phyloP scores from a whole-genome alignment of 2,888 invertebrate genomes.

The Crossocerus cetratus region DNA sequence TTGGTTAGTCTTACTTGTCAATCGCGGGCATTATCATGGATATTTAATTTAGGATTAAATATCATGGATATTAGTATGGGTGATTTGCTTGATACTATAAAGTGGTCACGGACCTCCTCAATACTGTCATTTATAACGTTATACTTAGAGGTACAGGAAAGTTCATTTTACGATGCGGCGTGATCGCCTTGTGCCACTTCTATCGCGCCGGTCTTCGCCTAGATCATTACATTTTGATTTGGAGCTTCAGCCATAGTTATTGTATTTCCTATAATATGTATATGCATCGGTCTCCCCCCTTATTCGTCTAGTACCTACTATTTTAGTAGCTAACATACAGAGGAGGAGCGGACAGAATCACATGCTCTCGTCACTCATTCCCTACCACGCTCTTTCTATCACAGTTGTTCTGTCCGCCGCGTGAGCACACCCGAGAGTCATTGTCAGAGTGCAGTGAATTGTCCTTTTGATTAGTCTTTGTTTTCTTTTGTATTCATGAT shows the following conservation, averaged over 20 bases:
- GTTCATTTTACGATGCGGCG: conserved; percentile 13
- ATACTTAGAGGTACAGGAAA: conserved; percentile 38
- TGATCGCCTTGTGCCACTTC: conserved; percentile 15
- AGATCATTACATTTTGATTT: conserved; percentile 63
- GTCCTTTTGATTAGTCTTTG: neutral
- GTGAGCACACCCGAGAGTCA: conserved; percentile 28
- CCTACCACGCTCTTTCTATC: too few relatives aligned
- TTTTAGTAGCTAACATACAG: conserved; percentile 19
- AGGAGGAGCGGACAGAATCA: conserved; percentile 12
- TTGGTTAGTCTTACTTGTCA: too few relatives aligned
- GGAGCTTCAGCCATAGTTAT: conserved; percentile 63
- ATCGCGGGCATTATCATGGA: too few relatives aligned
- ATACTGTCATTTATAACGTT: conserved; percentile 32
- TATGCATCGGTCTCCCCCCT: conserved; percentile 7
- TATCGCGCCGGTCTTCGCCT: conserved; percentile 26
- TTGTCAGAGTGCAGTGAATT: neutral
- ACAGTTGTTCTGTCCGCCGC: neutral
- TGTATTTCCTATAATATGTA: conserved; percentile 52
- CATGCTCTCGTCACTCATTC: neutral
- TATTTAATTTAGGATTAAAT: too few relatives aligned
- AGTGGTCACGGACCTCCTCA: neutral
- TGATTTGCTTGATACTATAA: too few relatives aligned
- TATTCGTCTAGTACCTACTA: conserved; percentile 37
- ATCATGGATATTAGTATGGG: too few relatives aligned
- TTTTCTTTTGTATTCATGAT: too few relatives aligned